Conservation (phyloP, 1,140 invertebrate species). For the Lerema accius region DNA sequence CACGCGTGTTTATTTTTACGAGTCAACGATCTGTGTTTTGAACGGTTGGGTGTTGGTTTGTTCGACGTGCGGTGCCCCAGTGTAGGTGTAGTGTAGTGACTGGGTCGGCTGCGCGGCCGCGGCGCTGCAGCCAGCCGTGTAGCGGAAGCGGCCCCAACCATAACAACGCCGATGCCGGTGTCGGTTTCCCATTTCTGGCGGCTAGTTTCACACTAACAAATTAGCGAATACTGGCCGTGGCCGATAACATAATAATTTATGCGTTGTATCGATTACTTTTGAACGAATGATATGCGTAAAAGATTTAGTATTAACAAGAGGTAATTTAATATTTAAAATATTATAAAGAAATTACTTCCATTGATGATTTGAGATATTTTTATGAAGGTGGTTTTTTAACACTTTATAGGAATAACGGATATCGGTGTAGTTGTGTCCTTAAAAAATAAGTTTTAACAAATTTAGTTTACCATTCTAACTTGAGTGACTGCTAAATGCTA, state of each 20-base stretch:
- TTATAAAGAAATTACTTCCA: too few relatives aligned
- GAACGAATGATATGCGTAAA: too few relatives aligned
- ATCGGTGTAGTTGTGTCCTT: too few relatives aligned
- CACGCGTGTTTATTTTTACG: slow-evolving; percentile 60
- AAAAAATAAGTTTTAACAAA: too few relatives aligned
- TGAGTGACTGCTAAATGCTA: too few relatives aligned
- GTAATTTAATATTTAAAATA: too few relatives aligned
- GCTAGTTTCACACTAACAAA: slow-evolving; percentile 60
- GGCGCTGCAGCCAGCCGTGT: slow-evolving; percentile 41
- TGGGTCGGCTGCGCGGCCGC: too few relatives aligned
- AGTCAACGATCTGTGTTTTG: slow-evolving; percentile 53
- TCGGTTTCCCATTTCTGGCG: slow-evolving; percentile 45
- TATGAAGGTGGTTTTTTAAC: too few relatives aligned
- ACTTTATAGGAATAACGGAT: too few relatives aligned
- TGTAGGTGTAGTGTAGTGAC: slow-evolving; percentile 9
- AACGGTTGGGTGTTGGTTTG: slow-evolving; percentile 39
- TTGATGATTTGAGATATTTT: too few relatives aligned
- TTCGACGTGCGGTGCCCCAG: slow-evolving; percentile 38
- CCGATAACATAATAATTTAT: not conserved
- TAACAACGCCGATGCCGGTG: slow-evolving; percentile 59
- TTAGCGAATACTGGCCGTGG: slow-evolving; percentile 42
- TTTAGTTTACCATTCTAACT: too few relatives aligned
- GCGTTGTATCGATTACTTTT: not conserved
- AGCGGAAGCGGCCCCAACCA: slow-evolving; percentile 64
- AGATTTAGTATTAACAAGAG: too few relatives aligned